Evolutionary conservation across 37 sponge, comb jelly and placozoan genomes (phyloP).

Genomic region (Spongilla lacustris): DNA sequence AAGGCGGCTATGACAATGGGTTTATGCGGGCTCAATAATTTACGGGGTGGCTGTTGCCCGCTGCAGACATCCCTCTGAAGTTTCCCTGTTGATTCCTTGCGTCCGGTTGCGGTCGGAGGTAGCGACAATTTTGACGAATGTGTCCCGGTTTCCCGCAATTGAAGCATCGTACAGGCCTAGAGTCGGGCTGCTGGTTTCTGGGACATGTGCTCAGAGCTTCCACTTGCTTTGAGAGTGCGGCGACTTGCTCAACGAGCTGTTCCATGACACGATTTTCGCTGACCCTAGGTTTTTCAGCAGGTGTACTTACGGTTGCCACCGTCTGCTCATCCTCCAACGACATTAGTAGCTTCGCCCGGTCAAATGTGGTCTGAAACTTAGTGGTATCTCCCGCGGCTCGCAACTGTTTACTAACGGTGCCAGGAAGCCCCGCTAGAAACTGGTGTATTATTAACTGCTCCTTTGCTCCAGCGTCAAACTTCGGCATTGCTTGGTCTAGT

Average conservation of each 20-base stretch:
- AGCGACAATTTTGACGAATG: slow-evolving; percentile 13
- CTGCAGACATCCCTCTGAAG: slow-evolving; percentile 30
- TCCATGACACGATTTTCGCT: neutral
- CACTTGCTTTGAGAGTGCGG: slow-evolving; percentile 43
- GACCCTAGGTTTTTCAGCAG: neutral
- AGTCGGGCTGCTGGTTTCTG: neutral
- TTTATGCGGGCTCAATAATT: slow-evolving; percentile 16
- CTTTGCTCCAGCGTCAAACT: slow-evolving; percentile 19
- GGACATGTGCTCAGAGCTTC: slow-evolving; percentile 19
- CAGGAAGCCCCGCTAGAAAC: slow-evolving; percentile 44
- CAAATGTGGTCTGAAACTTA: slow-evolving; percentile 17
- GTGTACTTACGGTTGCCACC: neutral
- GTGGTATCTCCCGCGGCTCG: slow-evolving; percentile 29
- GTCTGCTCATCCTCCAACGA: slow-evolving; percentile 7
- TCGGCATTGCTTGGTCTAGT: slow-evolving; percentile 68
- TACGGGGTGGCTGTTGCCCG: slow-evolving; percentile 36
- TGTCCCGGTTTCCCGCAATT: slow-evolving; percentile 28
- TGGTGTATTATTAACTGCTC: slow-evolving; percentile 54
- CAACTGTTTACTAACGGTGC: slow-evolving; percentile 19
- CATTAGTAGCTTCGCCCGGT: slow-evolving; percentile 29
- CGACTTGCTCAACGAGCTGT: slow-evolving; percentile 18
- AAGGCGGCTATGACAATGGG: slow-evolving; percentile 7
- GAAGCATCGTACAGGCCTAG: neutral
- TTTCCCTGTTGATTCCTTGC: slow-evolving; percentile 43
- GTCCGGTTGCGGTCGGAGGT: neutral